Evolutionary conservation across 2,888 invertebrate genomes (phyloP), one percentile per base, ranked within the genome.

Genomic region (Amorpha juglandis): DNA sequence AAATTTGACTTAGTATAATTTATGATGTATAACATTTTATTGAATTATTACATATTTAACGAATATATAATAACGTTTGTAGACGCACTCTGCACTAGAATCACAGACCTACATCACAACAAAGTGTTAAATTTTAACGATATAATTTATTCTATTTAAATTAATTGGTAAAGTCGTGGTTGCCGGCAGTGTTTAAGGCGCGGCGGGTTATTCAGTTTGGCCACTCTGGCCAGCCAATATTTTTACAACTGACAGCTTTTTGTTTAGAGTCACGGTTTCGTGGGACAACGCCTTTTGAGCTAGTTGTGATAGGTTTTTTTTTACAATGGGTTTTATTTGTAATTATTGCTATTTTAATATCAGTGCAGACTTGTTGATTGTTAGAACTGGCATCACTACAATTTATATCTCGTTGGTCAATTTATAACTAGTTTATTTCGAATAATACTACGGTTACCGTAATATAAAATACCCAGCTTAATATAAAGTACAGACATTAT

Each of bases 101-200:
- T 27, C 27, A 27, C 27, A 27, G 27, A 27, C 27, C 27, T 27
- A 14, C 27, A 33, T 53, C 27, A 21, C 27, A 19, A 12, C 11
- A 9, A 8, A 21, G 27, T 16, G 9, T 16, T 38, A 16, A 16
- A 3, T 16, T 8, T 38, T 16, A 4, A 38, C 38, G 19, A 42
- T 38, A 38, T 38, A 38, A 58, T 58, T 19, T 42, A 58, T 42
- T 58, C 6, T 16, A 27, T 27, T 19, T 12, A 42, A 55, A 58
- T 38, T 58, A 42, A 19, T 50, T 50, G 16, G 7, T 12, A 27
- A 21, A 19, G 19, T 33, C n/a, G 27, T 16, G 16, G 12, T 38
- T 58, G 38, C 58, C 58, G 58, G 42, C 58, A 58, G 35, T 55
- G 55, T 19, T 27, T 11, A 42, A 38, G 58, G 58, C 58, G 58